These are phyloP conservation scores for Hyles vespertilio DNA, from an alignment of 1,140 invertebrate species.

Conservation along the genomic window DNA sequence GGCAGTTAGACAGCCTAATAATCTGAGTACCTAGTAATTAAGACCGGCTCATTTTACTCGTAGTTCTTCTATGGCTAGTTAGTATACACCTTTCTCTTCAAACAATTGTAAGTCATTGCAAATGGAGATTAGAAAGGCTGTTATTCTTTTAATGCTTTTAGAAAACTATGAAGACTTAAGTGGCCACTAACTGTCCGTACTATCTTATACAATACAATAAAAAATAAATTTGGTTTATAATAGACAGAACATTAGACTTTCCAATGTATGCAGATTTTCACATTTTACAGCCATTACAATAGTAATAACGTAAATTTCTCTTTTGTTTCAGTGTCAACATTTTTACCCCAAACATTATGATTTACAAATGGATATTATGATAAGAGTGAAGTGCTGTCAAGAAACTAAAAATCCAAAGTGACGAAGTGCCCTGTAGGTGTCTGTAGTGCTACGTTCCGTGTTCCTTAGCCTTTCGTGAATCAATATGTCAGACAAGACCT, in stretches of 20 bases:
- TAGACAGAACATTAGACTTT: too few relatives aligned
- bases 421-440: conserved; percentile 66
- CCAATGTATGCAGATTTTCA: background rate
- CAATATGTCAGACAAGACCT: conserved; percentile 69
- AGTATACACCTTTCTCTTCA: conserved; percentile 43
- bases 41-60: conserved; percentile 21
- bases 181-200: background rate
- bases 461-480: conserved; percentile 29
- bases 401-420: conserved; percentile 75
- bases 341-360: conserved; percentile 75
- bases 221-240: background rate
- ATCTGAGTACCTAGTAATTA: conserved; percentile 28
- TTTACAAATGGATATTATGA: conserved; percentile 77
- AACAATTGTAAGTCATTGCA: conserved; percentile 26
- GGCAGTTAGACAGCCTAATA: conserved; percentile 22
- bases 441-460: conserved; percentile 66
- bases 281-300: background rate
- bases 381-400: conserved; percentile 75
- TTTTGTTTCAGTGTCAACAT: conserved; percentile 74
- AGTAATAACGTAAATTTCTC: conserved; percentile 21
- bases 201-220: background rate
- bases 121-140: conserved; percentile 29
- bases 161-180: conserved; percentile 4
- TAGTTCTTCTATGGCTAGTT: conserved; percentile 19
- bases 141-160: conserved; percentile 15